Evolutionary conservation across 2,797 vertebrate species (phyloP), one percentile per base, ranked within the genome.

Genomic region (Huso huso): DNA sequence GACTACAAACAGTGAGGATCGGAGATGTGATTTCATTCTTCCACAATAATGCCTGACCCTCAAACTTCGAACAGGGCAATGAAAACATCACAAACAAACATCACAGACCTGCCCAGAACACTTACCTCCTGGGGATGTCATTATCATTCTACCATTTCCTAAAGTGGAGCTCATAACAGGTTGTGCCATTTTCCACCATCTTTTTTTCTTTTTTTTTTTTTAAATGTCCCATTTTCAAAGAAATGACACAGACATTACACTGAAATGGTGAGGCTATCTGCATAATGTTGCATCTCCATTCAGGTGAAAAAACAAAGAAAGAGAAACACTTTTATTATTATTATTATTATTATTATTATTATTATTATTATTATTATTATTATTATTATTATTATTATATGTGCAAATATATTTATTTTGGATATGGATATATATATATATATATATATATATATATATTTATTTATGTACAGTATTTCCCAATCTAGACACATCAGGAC

Each of bases 101-200:
- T 55, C 52, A n/a, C 9, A 9, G 78, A 77, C 77, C 76, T 74
- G 71, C 55, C 9, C 69, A 66, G 72, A 69, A 67, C 72, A 77
- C 74, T 71, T 80, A 84, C 83, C 85, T 83, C 86, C 87, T 62
- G 82, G 74, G 79, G 87, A 84, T 87, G 86, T 75, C 82, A 88
- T 90, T 86, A 84, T 83, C 77, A 67, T 72, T 73, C 72, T 79
- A 85, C 78, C 78, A 80, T 87, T 83, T 79, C 82, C 70, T 79
- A 82, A 86, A 88, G 86, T 85, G 77, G 85, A 85, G 82, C 84
- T 86, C 83, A 86, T 80, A 81, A 77, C 64, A 70, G 83, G 74
- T 55, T 3, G 52, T 80, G 78, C 74, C 73, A 82, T 86, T 84
- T 86, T 74, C 74, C 79, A 81, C 79, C 77, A 74, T 70, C 77